phyloP scores from a whole-genome alignment of 2,888 invertebrate genomes.

The Venusia cambrica region DNA sequence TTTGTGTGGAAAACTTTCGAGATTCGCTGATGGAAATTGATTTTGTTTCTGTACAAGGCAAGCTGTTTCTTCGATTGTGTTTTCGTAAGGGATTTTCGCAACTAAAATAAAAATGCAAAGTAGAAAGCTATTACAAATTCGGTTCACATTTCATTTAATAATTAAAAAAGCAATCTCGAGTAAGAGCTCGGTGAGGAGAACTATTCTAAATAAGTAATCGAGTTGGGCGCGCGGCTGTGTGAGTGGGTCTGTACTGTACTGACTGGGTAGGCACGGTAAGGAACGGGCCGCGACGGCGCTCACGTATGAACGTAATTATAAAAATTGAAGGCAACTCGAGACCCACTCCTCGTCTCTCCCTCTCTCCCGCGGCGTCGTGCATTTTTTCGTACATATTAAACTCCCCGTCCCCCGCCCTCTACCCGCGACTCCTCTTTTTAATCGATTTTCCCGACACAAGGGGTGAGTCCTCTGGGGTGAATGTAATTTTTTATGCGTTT shows the following conservation, averaged over 20 bases:
- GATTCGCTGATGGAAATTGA: slow-evolving; percentile 69
- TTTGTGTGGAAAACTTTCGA: slow-evolving; percentile 72
- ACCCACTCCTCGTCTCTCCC: slow-evolving; percentile 67
- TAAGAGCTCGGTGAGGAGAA: slow-evolving; percentile 46
- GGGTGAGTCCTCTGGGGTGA: slow-evolving; percentile 81
- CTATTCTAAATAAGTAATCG: slow-evolving; percentile 67
- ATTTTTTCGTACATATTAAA: slow-evolving; percentile 82
- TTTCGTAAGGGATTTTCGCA: slow-evolving; percentile 9
- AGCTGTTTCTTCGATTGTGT: slow-evolving; percentile 39
- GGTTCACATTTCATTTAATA: slow-evolving; percentile 41
- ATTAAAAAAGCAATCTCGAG: slow-evolving; percentile 54
- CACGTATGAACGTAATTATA: slow-evolving; percentile 83
- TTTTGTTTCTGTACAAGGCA: slow-evolving; percentile 63
- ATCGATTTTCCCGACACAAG: slow-evolving; percentile 81
- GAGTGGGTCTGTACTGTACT: too few species aligned
- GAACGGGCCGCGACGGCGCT: slow-evolving; percentile 68
- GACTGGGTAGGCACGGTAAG: slow-evolving; percentile 35
- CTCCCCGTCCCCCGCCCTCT: slow-evolving; percentile 60
- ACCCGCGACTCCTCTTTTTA: slow-evolving; percentile 79
- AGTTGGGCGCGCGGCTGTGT: slow-evolving; percentile 39
- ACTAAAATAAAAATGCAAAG: slow-evolving; percentile 8
- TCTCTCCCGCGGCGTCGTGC: slow-evolving; percentile 75
- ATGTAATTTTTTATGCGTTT: slow-evolving; percentile 83
- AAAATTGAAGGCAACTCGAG: slow-evolving; percentile 77
- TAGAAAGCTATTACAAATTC: slow-evolving; percentile 27